Evolutionary conservation across 2,797 vertebrate genomes (phyloP), one percentile per base, ranked within the genome.

Genomic region (Anguilla marmorata): DNA sequence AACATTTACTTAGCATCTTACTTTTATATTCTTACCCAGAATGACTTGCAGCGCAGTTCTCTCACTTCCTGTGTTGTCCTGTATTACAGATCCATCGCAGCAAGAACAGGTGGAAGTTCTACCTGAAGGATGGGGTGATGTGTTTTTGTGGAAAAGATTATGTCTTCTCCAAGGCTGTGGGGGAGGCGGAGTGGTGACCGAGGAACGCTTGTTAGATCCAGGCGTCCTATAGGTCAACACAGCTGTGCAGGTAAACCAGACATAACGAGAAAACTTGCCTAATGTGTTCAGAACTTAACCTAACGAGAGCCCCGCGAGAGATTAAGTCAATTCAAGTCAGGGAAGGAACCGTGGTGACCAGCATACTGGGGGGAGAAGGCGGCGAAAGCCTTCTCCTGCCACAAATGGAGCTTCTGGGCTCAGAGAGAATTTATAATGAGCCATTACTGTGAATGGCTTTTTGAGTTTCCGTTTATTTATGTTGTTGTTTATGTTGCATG

Each of bases 21-120:
- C 12, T 54, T 11, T 11, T 14, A 11, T 9, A 54, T 19, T 21
- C 58, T n/a, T 24, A 24, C 63, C 63, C 63, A 66, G 63, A 66
- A 66, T 27, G 63, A 41, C 21, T 79, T 86, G 66, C 27, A 33
- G 27, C 54, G 41, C 48, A 16, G 63, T 50, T 48, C 14, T 19
- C 19, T 30, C 72, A 7, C 37, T 41, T 45, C 41, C 16, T 21
- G 14, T 79, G 33, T 41, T 79, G 33, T 30, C 0, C 24, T 88
- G 66, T 63, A 2, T 91, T 91, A 84, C 93, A 99, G 98, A 98
- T 99, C 93, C 98, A 99, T 92, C 97, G 98, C 92, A 98, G 96
- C 91, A 99, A 99, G 94, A 99, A 99, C 94, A 97, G 97, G 90
- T 99, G 98, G 98, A 99, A 98, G 94, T 99, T 99, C 93, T 98